Evolutionary conservation across 2,797 vertebrate species (phyloP).

Genomic region (Gila robusta): DNA sequence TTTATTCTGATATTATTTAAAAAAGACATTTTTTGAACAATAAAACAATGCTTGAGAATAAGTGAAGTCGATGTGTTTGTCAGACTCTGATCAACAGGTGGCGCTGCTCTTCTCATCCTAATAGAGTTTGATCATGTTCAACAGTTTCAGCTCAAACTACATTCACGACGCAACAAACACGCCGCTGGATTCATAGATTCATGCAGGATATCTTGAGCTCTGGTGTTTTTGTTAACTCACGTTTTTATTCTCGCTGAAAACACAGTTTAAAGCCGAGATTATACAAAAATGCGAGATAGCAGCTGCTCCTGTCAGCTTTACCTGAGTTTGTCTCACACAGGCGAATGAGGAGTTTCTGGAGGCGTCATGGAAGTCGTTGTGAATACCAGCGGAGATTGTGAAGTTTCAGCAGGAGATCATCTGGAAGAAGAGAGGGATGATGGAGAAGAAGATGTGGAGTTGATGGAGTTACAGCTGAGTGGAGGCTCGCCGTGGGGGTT

Average conservation of each 20-base stretch:
- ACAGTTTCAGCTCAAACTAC: background rate
- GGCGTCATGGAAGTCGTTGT: background rate
- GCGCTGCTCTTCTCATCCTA: background rate
- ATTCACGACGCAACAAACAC: background rate
- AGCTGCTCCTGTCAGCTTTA: background rate
- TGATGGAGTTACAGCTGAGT: slow-evolving; percentile 70
- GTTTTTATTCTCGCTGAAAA: background rate
- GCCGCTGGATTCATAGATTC: background rate
- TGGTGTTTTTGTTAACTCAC: fast-evolving
- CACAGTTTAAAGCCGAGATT: too few species aligned
- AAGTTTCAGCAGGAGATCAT: background rate
- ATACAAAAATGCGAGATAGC: background rate
- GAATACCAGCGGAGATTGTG: background rate
- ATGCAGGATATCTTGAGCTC: background rate
- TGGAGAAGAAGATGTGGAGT: slow-evolving; percentile 5
- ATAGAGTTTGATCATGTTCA: background rate
- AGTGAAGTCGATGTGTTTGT: background rate
- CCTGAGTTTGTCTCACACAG: background rate
- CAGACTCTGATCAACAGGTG: background rate
- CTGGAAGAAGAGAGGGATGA: background rate
- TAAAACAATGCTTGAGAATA: too few species aligned
- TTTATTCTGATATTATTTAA: background rate
- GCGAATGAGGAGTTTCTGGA: background rate
- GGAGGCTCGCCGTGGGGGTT: slow-evolving; percentile 93
- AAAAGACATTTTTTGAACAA: too few species aligned